A percentile compares a stretch with the other conserved stretches of the same genome.
These are phyloP conservation scores for Lytechinus variegatus DNA, from an alignment of 35 echinoderm and acorn worm species.

Conservation along the genomic window DNA sequence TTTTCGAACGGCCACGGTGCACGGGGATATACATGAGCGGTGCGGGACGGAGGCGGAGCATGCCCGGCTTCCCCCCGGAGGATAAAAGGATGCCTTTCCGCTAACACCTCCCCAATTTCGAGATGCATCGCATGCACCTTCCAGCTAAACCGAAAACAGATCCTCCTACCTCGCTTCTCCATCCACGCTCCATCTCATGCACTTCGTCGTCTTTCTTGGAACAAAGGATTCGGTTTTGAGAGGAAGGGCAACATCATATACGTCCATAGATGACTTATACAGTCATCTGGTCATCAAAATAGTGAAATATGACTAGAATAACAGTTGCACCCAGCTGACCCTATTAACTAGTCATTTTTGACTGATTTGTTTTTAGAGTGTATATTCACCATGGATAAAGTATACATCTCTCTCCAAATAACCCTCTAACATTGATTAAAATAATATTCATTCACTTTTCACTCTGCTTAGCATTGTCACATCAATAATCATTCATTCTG, in stretches of 20 bases:
- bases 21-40: background rate
- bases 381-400: no score
- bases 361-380: no score
- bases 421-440: no score
- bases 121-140: background rate
- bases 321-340: no score
- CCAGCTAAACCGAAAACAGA: background rate
- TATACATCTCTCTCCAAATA: no score
- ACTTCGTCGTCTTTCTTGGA: background rate
- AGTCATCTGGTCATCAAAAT: no score
- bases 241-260: background rate
- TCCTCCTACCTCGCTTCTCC: background rate
- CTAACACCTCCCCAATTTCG: background rate
- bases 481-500: no score
- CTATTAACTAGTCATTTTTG: no score
- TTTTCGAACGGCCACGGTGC: background rate
- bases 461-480: no score
- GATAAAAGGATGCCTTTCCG: background rate
- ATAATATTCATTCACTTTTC: no score
- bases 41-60: background rate
- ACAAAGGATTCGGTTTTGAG: background rate
- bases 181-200: background rate
- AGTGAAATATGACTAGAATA: no score
- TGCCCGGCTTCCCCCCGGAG: background rate
- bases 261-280: no score